A percentile compares a stretch with the other conserved stretches of the same genome.
These are phyloP conservation scores for Mylabris sibirica DNA, from an alignment of 2,888 invertebrate genomes.

Conservation along the genomic window DNA sequence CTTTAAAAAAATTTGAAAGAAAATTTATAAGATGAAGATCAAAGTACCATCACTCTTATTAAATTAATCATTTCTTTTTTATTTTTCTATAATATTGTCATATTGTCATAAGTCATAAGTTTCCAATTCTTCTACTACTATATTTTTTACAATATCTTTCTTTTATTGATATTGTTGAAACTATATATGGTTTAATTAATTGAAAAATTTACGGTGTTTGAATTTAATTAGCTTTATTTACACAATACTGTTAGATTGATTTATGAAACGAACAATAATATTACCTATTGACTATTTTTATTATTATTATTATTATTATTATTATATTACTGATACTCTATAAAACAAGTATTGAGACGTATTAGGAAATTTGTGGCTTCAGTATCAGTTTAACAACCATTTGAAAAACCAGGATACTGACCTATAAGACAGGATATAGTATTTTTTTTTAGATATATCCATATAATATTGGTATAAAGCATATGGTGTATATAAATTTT, in stretches of 20 bases:
- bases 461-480: background rate
- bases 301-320: too few species aligned
- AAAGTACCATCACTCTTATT: background rate
- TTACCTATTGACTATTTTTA: too few species aligned
- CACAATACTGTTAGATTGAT: background rate
- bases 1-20: background rate
- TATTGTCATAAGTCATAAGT: too few species aligned
- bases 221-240: background rate
- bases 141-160: too few species aligned
- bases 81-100: too few species aligned
- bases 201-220: background rate
- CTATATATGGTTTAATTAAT: background rate
- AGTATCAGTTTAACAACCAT: background rate
- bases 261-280: too few species aligned
- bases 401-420: background rate
- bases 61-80: background rate
- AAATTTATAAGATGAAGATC: background rate
- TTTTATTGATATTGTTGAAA: background rate
- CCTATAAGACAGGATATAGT: conserved; percentile 4
- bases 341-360: background rate
- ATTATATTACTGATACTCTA: background rate
- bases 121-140: too few species aligned
- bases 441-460: background rate
- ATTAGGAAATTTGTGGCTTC: conserved; percentile 12
- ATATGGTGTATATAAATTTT: background rate